phyloP scores from a whole-genome alignment of 2,888 invertebrate species.

The Rhogogaster chlorosoma region DNA sequence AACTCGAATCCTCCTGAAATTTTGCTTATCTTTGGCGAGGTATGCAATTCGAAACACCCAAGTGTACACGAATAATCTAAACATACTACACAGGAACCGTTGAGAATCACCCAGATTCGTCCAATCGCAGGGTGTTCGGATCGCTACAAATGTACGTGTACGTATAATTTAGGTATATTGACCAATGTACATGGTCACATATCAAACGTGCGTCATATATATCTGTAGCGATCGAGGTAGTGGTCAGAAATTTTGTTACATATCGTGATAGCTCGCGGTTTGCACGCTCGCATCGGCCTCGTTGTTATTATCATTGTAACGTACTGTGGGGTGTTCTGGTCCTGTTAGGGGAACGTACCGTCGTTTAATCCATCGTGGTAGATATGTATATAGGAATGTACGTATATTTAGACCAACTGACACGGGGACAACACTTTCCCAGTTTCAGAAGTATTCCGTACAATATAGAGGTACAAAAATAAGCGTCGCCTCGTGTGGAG shows the following conservation, averaged over 20 bases:
- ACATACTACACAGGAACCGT: neutral
- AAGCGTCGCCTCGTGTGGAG: neutral
- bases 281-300: neutral
- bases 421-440: constrained; percentile 5
- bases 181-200: neutral
- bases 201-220: constrained; percentile 11
- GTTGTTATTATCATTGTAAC: constrained; percentile 39
- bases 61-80: neutral
- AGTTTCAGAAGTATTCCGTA: neutral
- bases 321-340: constrained; percentile 15
- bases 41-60: neutral
- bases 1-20: neutral
- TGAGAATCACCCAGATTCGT: no score
- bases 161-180: constrained; percentile 14
- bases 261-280: constrained; percentile 22
- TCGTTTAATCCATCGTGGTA: constrained; percentile 30
- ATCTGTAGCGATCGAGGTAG: constrained; percentile 26
- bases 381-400: neutral
- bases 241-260: constrained; percentile 25
- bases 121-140: neutral
- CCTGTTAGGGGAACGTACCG: constrained; percentile 15
- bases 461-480: constrained; percentile 12
- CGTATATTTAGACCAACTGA: constrained; percentile 11
- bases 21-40: neutral
- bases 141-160: neutral